Base-by-base conservation (phyloP, 2,797 vertebrate genomes). In the Enteromius mattozi region DNA sequence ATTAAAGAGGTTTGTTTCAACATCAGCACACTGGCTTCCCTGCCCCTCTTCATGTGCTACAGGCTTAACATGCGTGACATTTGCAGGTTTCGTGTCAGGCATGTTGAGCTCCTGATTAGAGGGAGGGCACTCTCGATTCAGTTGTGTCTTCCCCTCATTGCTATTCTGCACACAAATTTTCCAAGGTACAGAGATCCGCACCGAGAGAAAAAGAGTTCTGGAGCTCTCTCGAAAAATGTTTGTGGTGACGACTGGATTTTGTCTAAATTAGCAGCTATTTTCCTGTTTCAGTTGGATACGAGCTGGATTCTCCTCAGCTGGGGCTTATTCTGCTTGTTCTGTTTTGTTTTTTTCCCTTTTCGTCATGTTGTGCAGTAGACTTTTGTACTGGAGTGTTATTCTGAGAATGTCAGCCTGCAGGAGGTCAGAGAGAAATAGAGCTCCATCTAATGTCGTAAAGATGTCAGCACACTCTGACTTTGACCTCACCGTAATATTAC, bases 41-140 rank as follows among this genome's bases (percentile, higher is more conserved):
- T 49, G 30, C 54, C 66, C 54, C 63, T 83, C 72, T 79, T 78
- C 40, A 72, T 63, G 56, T 65, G 76, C 76, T 49, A 65, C 76
- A 63, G 76, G 76, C 66, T 84, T 84, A 84, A 79, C 83, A 71
- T 35, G 76, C 21, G 54, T 84, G 83, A 65, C 83, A 84, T 72
- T 79, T 71, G 68, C 76, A 84, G 76, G 75, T 79, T 72, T 78
- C 76, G 66, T 84, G 83, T 84, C 54, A 79, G 54, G 76, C 83
- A 84, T 79, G 76, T 90, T 93, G 91, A 92, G 93, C 89, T 89
- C 88, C 87, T 80, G 90, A 92, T 93, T 92, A 93, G 90, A 92
- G 89, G 88, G 85, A 86, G 90, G 51, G 33, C 40, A 13, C 47
- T 69, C 87, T 87, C 78, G 74, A 90, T 86, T 13, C n/a, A 83